Conservation (phyloP, 1,140 invertebrate genomes). For the Drosophila serrata region DNA sequence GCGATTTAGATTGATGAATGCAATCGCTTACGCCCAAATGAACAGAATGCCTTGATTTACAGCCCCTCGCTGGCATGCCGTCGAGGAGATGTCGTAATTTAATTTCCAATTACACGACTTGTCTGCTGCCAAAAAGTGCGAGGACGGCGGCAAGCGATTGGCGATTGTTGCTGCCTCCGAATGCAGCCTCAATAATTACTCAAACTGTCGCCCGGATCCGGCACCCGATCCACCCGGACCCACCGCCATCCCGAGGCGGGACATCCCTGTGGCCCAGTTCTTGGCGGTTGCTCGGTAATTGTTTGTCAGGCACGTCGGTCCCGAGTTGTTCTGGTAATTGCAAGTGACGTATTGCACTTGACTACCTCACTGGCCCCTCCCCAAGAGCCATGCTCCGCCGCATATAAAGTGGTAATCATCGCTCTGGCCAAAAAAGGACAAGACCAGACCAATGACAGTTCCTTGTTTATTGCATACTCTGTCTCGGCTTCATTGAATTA, state of each 20-base stretch:
- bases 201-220: conserved; percentile 77
- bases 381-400: conserved; percentile 39
- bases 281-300: conserved; percentile 65
- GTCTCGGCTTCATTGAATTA: conserved; percentile 62
- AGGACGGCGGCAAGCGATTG: conserved; percentile 33
- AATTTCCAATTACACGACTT: conserved; percentile 78
- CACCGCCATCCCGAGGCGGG: background rate
- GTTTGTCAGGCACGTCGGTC: conserved; percentile 76
- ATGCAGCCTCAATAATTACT: conserved; percentile 80
- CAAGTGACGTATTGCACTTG: conserved; percentile 69
- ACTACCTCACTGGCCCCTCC: conserved; percentile 10
- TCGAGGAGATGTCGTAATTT: conserved; percentile 54
- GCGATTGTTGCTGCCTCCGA: conserved; percentile 54
- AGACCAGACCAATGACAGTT: conserved; percentile 38
- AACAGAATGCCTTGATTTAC: conserved; percentile 49
- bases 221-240: conserved; percentile 18
- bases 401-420: conserved; percentile 75
- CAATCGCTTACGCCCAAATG: conserved; percentile 66
- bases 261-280: conserved; percentile 41
- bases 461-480: conserved; percentile 51
- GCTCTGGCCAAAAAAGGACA: conserved; percentile 6
- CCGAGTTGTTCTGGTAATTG: conserved; percentile 64
- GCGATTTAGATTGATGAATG: conserved; percentile 57
- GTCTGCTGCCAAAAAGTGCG: conserved; percentile 70
- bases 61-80: background rate